Conservation (phyloP, 2,797 vertebrate species). For the Gastrophryne carolinensis region DNA sequence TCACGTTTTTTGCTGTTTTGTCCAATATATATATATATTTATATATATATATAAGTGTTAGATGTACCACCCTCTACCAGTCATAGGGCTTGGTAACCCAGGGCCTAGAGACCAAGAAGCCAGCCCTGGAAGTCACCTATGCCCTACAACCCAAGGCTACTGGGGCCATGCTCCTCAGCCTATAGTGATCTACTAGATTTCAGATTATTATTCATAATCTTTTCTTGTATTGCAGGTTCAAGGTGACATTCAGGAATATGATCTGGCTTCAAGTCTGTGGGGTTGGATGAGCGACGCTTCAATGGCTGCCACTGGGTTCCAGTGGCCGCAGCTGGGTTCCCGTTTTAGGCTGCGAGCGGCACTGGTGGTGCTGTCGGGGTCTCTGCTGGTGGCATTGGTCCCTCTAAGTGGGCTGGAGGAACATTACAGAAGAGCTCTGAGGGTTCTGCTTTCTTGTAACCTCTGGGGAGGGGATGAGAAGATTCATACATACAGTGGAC, state of each 20-base stretch:
- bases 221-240: conserved; percentile 4
- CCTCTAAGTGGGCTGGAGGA: conserved; percentile 78
- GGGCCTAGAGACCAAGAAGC: too few relatives aligned
- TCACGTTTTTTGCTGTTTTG: too few relatives aligned
- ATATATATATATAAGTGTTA: too few relatives aligned
- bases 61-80: too few relatives aligned
- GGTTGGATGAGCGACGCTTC: conserved; percentile 64
- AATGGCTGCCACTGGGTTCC: conserved; percentile 60
- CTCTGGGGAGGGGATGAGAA: conserved; percentile 64
- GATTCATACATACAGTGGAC: conserved; percentile 55
- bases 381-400: conserved; percentile 77
- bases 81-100: too few relatives aligned
- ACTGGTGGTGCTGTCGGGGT: conserved; percentile 75
- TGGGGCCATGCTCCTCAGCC: too few relatives aligned
- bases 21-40: too few relatives aligned
- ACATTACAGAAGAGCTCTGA: conserved; percentile 70
- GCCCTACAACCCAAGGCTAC: too few relatives aligned
- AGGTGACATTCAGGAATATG: conserved; percentile 9
- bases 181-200: too few relatives aligned
- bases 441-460: conserved; percentile 75
- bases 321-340: conserved; percentile 62
- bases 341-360: conserved; percentile 77
- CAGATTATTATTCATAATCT: neutral
- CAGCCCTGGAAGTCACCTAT: too few relatives aligned
- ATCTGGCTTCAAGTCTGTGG: neutral